phyloP scores from a whole-genome alignment of 2,113 vertebrate genomes.

The Sceloporus tristichus region DNA sequence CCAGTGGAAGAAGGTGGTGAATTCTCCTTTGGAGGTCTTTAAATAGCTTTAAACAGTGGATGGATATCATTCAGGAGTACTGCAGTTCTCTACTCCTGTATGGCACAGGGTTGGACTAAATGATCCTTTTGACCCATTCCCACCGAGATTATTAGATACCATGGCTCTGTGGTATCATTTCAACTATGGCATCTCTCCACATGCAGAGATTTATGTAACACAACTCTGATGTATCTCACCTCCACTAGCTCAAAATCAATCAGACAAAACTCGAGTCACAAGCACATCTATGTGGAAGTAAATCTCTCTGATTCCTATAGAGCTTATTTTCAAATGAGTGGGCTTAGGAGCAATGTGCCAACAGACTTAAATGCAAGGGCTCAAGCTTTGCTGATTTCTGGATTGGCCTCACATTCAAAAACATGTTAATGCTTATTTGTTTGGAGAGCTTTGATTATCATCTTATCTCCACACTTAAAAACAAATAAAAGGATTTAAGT shows the following conservation, averaged over 20 bases:
- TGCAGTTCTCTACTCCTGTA: background rate
- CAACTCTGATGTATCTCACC: background rate
- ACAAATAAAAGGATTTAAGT: conserved; percentile 5
- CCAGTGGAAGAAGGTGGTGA: no score
- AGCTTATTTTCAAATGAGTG: conserved; percentile 3
- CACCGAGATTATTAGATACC: background rate
- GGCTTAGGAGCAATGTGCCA: background rate
- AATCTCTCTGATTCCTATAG: background rate
- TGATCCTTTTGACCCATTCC: background rate
- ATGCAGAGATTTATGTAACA: background rate
- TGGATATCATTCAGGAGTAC: background rate
- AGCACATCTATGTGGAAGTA: background rate
- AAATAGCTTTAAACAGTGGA: background rate
- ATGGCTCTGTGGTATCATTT: no score
- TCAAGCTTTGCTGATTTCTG: background rate
- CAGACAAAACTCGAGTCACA: no score
- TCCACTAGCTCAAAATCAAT: background rate
- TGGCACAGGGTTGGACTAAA: background rate
- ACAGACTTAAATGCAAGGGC: background rate
- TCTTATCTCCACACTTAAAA: conserved; percentile 8
- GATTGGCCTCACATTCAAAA: background rate
- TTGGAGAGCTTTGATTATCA: background rate
- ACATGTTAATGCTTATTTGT: conserved; percentile 5
- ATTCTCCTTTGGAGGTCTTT: background rate
- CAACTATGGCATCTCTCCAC: no score